These are phyloP conservation scores for Sibirionetta formosa DNA, from an alignment of 2,797 vertebrate genomes.

Conservation along the genomic window DNA sequence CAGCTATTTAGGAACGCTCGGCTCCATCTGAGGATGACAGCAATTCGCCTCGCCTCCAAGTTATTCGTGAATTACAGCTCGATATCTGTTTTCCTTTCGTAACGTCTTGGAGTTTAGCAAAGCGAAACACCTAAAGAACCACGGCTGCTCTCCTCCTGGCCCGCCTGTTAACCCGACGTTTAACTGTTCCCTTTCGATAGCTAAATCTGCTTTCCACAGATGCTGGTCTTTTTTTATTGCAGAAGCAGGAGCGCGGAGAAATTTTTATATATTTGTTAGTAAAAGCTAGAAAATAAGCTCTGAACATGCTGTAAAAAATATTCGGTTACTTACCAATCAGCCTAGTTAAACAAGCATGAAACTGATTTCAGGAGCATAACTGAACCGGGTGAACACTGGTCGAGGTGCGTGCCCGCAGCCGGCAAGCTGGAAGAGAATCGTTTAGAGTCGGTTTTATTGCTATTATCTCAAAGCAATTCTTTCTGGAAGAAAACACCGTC, in stretches of 20 bases:
- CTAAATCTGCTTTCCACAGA: slow-evolving; percentile 71
- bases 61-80: slow-evolving; percentile 1
- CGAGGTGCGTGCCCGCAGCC: neutral
- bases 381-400: neutral
- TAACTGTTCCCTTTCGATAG: slow-evolving; percentile 76
- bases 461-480: neutral
- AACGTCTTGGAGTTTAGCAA: slow-evolving; percentile 45
- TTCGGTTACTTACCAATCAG: slow-evolving; percentile 82
- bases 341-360: slow-evolving; percentile 40
- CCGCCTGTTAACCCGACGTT: slow-evolving; percentile 66
- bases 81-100: slow-evolving; percentile 37
- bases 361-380: neutral
- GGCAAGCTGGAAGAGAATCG: slow-evolving; percentile 32
- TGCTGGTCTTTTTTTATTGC: slow-evolving; percentile 60
- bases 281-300: slow-evolving; percentile 79
- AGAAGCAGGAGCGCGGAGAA: slow-evolving; percentile 60
- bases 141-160: slow-evolving; percentile 54
- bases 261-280: slow-evolving; percentile 76
- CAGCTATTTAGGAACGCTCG: neutral
- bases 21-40: neutral
- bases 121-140: slow-evolving; percentile 65
- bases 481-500: neutral
- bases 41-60: neutral
- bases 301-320: slow-evolving; percentile 80
- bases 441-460: neutral